Evolutionary conservation across 2,888 invertebrate species (phyloP).

Genomic region (Cheilosia impressa): DNA sequence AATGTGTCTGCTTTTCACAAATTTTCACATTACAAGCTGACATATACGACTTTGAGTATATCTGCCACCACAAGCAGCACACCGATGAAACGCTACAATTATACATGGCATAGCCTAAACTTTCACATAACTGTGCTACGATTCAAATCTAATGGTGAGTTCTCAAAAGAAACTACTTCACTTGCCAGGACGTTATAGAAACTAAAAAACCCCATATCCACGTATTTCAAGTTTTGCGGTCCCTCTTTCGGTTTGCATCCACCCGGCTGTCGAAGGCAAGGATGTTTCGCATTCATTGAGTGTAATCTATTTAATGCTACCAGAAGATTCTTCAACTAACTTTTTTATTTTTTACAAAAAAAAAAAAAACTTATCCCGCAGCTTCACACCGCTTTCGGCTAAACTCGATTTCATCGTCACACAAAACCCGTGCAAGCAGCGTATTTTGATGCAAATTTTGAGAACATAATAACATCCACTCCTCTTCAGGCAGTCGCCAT

Average conservation of each 20-base stretch:
- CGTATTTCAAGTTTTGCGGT: neutral
- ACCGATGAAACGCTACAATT: no score
- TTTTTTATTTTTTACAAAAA: neutral
- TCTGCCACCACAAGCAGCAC: no score
- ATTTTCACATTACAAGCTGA: no score
- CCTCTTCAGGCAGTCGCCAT: neutral
- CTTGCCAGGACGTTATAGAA: neutral
- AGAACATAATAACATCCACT: neutral
- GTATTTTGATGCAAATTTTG: neutral
- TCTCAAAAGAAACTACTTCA: no score
- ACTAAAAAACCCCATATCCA: neutral
- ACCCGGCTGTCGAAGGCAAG: neutral
- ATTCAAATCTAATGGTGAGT: no score
- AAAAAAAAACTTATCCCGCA: neutral
- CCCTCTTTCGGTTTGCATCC: neutral
- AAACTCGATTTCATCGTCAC: neutral
- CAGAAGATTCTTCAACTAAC: neutral
- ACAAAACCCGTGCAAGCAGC: neutral
- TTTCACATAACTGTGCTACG: no score
- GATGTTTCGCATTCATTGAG: constrained; percentile 3
- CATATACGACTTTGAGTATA: no score
- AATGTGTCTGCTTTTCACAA: no score
- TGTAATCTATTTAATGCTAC: constrained; percentile 3
- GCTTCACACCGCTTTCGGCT: neutral
- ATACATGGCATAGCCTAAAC: no score